phyloP scores from a whole-genome alignment of 2,797 vertebrate genomes.

The Pelodytes ibericus region DNA sequence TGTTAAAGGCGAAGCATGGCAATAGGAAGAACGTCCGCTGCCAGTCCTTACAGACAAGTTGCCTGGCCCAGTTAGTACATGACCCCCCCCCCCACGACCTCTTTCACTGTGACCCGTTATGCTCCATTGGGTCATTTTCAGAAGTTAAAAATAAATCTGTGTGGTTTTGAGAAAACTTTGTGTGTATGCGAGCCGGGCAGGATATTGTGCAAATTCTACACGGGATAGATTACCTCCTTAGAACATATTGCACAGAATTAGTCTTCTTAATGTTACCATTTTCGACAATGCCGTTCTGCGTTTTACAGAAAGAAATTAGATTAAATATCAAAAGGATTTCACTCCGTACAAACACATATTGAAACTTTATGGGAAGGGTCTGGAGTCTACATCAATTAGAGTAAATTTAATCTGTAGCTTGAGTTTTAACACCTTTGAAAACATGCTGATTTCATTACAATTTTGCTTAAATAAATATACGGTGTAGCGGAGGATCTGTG shows the following conservation, averaged over 20 bases:
- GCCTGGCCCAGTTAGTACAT: too few species aligned
- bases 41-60: too few species aligned
- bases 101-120: background rate
- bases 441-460: conserved; percentile 45
- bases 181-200: background rate
- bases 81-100: too few species aligned
- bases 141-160: background rate
- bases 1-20: too few species aligned
- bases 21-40: too few species aligned
- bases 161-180: too few species aligned
- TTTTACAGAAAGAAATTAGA: conserved; percentile 24
- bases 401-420: conserved; percentile 33
- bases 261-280: background rate
- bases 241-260: background rate
- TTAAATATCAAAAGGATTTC: conserved; percentile 27
- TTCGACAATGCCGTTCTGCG: background rate
- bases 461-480: conserved; percentile 46
- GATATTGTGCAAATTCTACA: background rate
- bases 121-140: background rate
- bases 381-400: conserved; percentile 31
- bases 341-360: conserved; percentile 22
- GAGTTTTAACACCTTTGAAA: conserved; percentile 42
- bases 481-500: background rate
- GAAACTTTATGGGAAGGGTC: conserved; percentile 10
- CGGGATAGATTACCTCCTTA: background rate